Base-by-base conservation (phyloP, 23 tunicate genomes). In the Phallusia fumigata region DNA sequence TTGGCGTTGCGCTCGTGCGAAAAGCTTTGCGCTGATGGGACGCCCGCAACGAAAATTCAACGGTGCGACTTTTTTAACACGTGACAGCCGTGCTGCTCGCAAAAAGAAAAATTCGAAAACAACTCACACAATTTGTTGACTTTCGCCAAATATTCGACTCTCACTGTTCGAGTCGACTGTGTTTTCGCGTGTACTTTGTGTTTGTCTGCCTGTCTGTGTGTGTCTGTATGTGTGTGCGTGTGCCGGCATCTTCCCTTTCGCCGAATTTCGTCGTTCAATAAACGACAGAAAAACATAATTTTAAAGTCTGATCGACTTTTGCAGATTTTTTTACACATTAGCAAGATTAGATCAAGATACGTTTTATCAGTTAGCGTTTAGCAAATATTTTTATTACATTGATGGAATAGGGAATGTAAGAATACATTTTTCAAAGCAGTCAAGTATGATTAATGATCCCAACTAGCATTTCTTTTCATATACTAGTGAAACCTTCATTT, bases 231-330 rank as follows among this genome's bases (percentile, higher is more conserved):
- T 58, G 26, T 58, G 69, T 24, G n/a, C n/a, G 69, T 58, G 69
- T 58, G 69, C 69, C 28, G 69, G 69, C 69, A 58, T 58, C 13
- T 58, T 58, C 69, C 69, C 69, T 58, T 58, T 22, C 3, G 69
- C 69, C 69, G 69, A 24, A 58, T 58, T 21, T 58, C 5, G 26
- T 58, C 69, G 69, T 22, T 10, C 16, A 58, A 58, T 58, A 58
- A 58, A 58, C 26, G 47, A 58, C 26, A 6, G 15, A 58, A n/a
- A 58, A 58, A 58, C 69, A 1, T 11, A 13, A 24, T 58, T 58
- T 21, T 24, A 24, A n/a, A n/a, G n/a, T n/a, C n/a, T n/a, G n/a
- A n/a, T n/a, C n/a, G n/a, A n/a, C n/a, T n/a, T n/a, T n/a, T n/a
- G n/a, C n/a, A n/a, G n/a, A n/a, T n/a, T n/a, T n/a, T n/a, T n/a